Conservation (phyloP, 2,113 vertebrate species). For the Micronycteris hirsuta region DNA sequence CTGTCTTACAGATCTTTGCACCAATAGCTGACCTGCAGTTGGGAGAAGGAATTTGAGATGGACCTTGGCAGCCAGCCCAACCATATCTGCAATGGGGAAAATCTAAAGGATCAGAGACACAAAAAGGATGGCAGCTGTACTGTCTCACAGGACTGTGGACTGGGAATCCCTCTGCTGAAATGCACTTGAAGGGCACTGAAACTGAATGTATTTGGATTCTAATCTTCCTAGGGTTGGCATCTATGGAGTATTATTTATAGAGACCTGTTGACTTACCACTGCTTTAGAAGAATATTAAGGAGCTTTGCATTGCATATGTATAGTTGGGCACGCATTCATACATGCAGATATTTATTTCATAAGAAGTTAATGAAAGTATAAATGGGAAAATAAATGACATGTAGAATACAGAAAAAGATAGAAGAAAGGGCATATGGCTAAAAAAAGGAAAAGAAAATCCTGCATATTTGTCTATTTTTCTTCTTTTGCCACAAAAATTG, state of each 20-base stretch:
- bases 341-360: neutral
- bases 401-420: neutral
- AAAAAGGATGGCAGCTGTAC: neutral
- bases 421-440: neutral
- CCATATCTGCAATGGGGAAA: neutral
- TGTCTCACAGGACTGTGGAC: neutral
- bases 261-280: neutral
- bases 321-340: fast-evolving
- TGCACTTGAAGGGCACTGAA: neutral
- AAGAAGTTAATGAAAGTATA: neutral
- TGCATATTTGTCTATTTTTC: neutral
- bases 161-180: neutral
- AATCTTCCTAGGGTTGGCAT: neutral
- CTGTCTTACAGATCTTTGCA: neutral
- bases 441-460: neutral
- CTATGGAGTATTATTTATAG: neutral
- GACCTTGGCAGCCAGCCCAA: neutral
- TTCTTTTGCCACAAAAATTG: slow-evolving; percentile 5
- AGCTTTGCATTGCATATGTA: neutral
- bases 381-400: neutral
- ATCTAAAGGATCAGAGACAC: neutral
- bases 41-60: neutral
- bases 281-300: neutral
- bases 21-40: neutral
- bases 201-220: neutral